Base-by-base conservation (phyloP, 2,113 vertebrate species). In the Vidua macroura region DNA sequence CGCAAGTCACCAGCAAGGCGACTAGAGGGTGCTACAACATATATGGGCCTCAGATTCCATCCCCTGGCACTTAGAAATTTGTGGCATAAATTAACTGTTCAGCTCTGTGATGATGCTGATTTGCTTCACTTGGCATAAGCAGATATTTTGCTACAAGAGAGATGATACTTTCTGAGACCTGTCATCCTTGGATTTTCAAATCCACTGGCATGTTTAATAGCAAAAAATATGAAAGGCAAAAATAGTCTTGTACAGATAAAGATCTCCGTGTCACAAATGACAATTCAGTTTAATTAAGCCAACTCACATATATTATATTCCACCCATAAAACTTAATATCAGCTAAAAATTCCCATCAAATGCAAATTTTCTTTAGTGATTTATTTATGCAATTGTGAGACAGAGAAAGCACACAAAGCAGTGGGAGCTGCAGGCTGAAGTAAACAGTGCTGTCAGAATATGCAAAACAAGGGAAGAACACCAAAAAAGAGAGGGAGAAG, bases 391-490 rank as follows among this genome's bases (percentile, higher is more conserved):
- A 95, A 82, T 90, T 94, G 88, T 86, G 55, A 94, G 75, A 78
- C 2, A 4, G 35, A 94, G 82, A 94, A 91, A 93, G 80, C 81
- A 83, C 70, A 95, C 88, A 96, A 94, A 97, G 96, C 83, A 78
- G 85, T 91, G 75, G 81, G 84, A 88, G 96, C 75, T 92, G 94
- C 84, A 81, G 90, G 75, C 70, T 88, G 89, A 93, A 92, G 89
- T 86, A 96, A 96, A 96, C 81, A 93, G 69, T 83, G 90, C 63
- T 96, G 95, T 95, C 86, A 88, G 92, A 95, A 96, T 94, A 95
- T 93, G 96, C 74, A 95, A 95, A 95, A 94, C 91, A 90, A 92
- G 87, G 33, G 70, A 89, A 91, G 79, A 88, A 79, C 62, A 81
- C 31, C 78, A 83, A 86, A 83, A 93, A 77, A 52, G 62, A 91